Evolutionary conservation across 2,888 invertebrate species (phyloP).

Genomic region (Neoitamus cyanurus): DNA sequence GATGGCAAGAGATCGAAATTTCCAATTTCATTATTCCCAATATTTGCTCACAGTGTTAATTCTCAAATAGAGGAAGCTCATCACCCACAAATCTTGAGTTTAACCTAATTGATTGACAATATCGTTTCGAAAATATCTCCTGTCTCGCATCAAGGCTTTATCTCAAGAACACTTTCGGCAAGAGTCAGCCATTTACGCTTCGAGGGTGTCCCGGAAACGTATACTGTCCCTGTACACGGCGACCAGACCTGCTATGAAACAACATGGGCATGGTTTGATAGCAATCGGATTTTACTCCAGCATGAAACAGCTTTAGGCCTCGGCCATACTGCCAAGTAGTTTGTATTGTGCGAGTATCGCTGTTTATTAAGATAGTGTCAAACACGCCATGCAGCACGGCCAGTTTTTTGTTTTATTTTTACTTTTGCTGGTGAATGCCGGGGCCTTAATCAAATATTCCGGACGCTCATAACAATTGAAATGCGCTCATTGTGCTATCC

Average conservation of each 20-base stretch:
- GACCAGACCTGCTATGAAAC: not conserved
- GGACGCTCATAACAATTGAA: not conserved
- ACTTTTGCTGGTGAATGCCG: not conserved
- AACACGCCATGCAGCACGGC: not conserved
- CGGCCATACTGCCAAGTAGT: not conserved
- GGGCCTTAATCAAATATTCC: not conserved
- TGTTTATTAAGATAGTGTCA: constrained; percentile 38
- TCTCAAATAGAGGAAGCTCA: not conserved
- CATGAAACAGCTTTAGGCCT: not conserved
- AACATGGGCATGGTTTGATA: not conserved
- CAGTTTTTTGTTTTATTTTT: not conserved
- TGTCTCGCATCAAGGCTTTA: not conserved
- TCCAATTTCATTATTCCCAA: not conserved
- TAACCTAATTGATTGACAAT: constrained; percentile 32
- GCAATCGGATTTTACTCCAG: not conserved
- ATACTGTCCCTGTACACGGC: not conserved
- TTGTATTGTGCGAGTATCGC: not conserved
- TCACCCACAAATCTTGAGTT: not conserved
- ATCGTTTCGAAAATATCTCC: constrained; percentile 18
- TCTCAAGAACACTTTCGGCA: constrained; percentile 36
- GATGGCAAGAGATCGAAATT: not conserved
- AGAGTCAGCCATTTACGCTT: constrained; percentile 12
- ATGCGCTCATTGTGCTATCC: not conserved
- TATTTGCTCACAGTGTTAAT: not conserved
- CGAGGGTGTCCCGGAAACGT: not conserved